Conservation (phyloP, 2,113 vertebrate species). For the Oxyruncus cristatus region DNA sequence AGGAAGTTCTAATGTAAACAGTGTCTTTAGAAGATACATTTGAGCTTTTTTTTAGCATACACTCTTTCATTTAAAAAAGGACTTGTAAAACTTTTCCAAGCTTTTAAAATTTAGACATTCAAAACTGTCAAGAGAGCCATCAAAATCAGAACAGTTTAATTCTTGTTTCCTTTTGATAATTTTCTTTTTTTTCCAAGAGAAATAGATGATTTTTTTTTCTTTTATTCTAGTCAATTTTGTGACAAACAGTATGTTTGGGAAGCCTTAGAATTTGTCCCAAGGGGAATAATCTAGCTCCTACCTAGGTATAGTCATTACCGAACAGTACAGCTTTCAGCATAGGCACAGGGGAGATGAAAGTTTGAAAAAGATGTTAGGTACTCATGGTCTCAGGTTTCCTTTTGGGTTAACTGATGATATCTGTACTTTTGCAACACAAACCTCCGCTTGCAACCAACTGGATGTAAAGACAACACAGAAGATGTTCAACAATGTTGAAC, state of each 20-base stretch:
- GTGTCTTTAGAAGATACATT: conserved; percentile 1
- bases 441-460: not conserved
- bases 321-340: not conserved
- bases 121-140: not conserved
- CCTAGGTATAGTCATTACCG: not conserved
- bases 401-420: not conserved
- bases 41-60: not conserved
- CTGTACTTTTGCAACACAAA: not conserved
- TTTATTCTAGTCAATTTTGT: not conserved
- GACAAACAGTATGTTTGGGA: not conserved
- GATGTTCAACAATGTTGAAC: too few relatives aligned
- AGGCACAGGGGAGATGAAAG: not conserved
- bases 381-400: not conserved
- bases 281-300: not conserved
- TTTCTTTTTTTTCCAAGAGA: not conserved
- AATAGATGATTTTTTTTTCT: not conserved
- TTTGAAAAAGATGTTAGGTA: not conserved
- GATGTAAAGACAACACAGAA: not conserved
- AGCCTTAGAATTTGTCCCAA: not conserved
- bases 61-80: not conserved
- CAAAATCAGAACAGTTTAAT: not conserved
- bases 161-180: not conserved
- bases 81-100: not conserved
- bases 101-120: not conserved
- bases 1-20: conserved; percentile 6